phyloP scores from a whole-genome alignment of 1,140 invertebrate genomes.

The Penaeus vannamei region DNA sequence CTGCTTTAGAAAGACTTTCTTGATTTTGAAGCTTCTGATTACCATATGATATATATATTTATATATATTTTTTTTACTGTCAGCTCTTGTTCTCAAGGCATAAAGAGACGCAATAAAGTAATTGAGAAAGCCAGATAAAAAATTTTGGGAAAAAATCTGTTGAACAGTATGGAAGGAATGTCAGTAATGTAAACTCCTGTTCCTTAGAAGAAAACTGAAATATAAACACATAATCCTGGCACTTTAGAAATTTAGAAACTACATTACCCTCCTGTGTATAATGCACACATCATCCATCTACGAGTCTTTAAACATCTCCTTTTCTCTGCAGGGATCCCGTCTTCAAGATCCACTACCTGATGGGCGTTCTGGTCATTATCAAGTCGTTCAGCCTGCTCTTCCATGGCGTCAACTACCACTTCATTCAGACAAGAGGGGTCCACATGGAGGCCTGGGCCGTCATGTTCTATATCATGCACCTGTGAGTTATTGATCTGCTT shows the following conservation, averaged over 20 bases:
- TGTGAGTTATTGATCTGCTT: conserved; percentile 77
- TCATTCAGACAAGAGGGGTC: conserved; percentile 93
- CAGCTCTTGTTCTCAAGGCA: too few species aligned
- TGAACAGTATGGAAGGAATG: too few species aligned
- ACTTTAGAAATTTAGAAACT: too few species aligned
- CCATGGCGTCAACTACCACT: conserved; percentile 97
- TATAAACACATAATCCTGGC: too few species aligned
- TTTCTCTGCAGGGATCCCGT: conserved; percentile 74
- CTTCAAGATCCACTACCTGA: conserved; percentile 97
- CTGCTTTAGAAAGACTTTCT: not conserved
- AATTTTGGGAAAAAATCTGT: too few species aligned
- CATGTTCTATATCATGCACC: conserved; percentile 95
- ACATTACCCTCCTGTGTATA: too few species aligned
- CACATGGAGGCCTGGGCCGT: conserved; percentile 98
- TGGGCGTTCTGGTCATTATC: conserved; percentile 93
- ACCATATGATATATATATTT: too few species aligned
- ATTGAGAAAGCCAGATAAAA: too few species aligned
- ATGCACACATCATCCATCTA: not conserved
- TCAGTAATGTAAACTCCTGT: too few species aligned
- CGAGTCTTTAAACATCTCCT: not conserved
- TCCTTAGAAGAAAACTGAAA: too few species aligned
- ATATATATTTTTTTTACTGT: too few species aligned
- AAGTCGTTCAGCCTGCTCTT: conserved; percentile 95
- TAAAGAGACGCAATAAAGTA: too few species aligned
- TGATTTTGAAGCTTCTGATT: not conserved